Base-by-base conservation (phyloP, 2,113 vertebrate species). In the Gnathonemus longibarbis region DNA sequence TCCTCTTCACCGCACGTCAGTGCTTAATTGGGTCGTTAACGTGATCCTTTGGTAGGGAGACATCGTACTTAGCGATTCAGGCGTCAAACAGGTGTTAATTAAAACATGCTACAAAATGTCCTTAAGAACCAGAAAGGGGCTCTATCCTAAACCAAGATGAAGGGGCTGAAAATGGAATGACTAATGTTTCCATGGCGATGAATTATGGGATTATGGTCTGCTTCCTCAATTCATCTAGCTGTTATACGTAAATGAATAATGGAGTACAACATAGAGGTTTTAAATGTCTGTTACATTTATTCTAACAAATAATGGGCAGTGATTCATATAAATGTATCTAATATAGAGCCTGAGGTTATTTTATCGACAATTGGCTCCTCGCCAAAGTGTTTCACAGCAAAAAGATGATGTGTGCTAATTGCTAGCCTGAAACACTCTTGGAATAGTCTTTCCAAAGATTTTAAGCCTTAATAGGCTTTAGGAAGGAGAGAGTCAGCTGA, bases 401-500 rank as follows among this genome's bases (percentile, higher is more conserved):
- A 77, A 77, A 50, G 66, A 90, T 56, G 31, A 77, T 70, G 24
- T 21, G 31, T 58, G 35, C 87, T 90, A 52, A 49, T 84, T 88
- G 50, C 87, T 66, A 39, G 48, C 31, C 46, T n/a, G 48, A 74
- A 84, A 48, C 53, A 13, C 15, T 50, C 39, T 62, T 1, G 53
- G 21, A 19, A 15, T 84, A 50, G 21, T 19, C 50, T 9, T 45
- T 45, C 3, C 9, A 74, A 21, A n/a, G 62, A 89, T 21, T 39
- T 86, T 21, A 50, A 70, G 27, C 56, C 48, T 56, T 77, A 89
- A 87, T 87, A 35, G 48, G 15, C 8, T 86, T 70, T 27, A 87
- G 58, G 24, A 1, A 31, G 15, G 31, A 45, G 31, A 45, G 46
- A 58, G 19, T 52, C 88, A 70, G 17, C 89, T 58, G 50, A 88